phyloP scores from a whole-genome alignment of 1,140 invertebrate genomes.

The Lutraria rhynchaena region DNA sequence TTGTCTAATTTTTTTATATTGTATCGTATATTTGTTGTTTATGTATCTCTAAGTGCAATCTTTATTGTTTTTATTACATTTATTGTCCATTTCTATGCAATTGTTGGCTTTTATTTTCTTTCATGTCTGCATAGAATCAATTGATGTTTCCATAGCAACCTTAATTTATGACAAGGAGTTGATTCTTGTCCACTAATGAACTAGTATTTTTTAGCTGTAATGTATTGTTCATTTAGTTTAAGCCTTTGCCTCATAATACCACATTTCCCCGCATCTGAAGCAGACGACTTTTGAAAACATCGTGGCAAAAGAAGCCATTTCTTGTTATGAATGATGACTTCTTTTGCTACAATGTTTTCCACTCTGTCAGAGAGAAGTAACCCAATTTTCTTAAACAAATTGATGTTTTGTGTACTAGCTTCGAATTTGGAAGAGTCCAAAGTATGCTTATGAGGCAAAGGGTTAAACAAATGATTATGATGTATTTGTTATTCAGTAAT shows the following conservation, averaged over 20 bases:
- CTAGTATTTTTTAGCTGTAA: not conserved
- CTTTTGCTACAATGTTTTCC: too few relatives aligned
- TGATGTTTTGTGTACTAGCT: too few relatives aligned
- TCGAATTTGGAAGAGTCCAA: too few relatives aligned
- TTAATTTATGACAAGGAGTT: not conserved
- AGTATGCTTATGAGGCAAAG: too few relatives aligned
- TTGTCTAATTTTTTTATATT: conserved; percentile 11
- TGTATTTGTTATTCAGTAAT: not conserved
- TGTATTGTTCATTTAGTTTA: not conserved
- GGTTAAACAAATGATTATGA: not conserved
- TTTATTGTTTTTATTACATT: not conserved
- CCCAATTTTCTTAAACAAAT: too few relatives aligned
- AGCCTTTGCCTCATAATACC: too few relatives aligned
- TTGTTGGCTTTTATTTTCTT: conserved; percentile 24
- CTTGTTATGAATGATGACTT: too few relatives aligned
- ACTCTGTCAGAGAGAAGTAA: too few relatives aligned
- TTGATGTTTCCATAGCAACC: not conserved
- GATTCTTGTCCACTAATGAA: not conserved
- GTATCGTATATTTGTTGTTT: conserved; percentile 27
- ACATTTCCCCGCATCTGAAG: too few relatives aligned
- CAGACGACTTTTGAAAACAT: too few relatives aligned
- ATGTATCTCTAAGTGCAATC: conserved; percentile 27
- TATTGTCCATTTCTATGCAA: conserved; percentile 25
- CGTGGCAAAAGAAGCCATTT: too few relatives aligned
- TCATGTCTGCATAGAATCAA: not conserved